phyloP scores from a whole-genome alignment of 2,113 vertebrate genomes.

The Lasiurus cinereus region DNA sequence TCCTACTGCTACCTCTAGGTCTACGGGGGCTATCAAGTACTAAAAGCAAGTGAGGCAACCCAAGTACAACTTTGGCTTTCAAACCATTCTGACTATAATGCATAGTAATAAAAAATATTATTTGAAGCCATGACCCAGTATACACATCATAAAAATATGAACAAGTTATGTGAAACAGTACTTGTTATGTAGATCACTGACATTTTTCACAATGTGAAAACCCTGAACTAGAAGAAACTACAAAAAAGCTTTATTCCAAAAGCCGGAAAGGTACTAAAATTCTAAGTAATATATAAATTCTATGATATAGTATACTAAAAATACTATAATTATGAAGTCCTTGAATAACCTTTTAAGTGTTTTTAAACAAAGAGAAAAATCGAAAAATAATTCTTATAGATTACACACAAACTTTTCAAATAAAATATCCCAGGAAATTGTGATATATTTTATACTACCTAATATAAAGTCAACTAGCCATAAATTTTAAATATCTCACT shows the following conservation, averaged over 20 bases:
- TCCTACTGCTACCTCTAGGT: background rate
- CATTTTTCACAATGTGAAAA: background rate
- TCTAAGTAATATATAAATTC: background rate
- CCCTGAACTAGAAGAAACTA: background rate
- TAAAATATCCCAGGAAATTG: background rate
- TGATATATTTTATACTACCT: background rate
- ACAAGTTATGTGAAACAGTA: background rate
- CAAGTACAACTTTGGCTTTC: background rate
- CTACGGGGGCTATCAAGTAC: background rate
- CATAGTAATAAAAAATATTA: background rate
- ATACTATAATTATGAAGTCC: background rate
- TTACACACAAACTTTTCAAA: background rate
- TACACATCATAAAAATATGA: background rate
- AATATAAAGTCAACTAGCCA: background rate
- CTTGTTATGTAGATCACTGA: background rate
- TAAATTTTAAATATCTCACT: conserved; percentile 41
- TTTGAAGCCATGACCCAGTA: background rate
- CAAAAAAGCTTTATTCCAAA: background rate
- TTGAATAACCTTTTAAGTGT: background rate
- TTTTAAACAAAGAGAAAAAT: background rate
- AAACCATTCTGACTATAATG: background rate
- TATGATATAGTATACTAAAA: background rate
- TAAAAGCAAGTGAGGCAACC: background rate
- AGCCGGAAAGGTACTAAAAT: background rate
- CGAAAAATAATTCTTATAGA: background rate